Conservation (phyloP, 2,797 vertebrate genomes). For the Xyrichtys novacula region DNA sequence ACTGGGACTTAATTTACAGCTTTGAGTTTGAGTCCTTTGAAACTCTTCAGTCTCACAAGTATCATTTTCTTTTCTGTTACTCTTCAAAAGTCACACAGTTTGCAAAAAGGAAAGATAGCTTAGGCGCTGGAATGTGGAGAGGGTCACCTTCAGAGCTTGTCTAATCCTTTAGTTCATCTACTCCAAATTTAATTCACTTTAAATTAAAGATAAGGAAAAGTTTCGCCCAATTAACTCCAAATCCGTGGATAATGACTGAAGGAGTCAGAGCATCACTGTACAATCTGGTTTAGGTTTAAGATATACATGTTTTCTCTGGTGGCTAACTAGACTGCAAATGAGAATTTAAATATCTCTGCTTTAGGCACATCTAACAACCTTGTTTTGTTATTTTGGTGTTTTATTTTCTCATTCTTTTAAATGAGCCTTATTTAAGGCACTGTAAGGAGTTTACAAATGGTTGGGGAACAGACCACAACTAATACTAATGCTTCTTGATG, state of each 20-base stretch:
- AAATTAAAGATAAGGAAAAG: slow-evolving; percentile 63
- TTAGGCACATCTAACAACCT: neutral
- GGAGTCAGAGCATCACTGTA: slow-evolving; percentile 40
- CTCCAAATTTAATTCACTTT: slow-evolving; percentile 63
- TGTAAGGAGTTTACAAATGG: too few relatives aligned
- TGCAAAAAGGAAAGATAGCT: slow-evolving; percentile 27
- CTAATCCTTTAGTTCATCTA: slow-evolving; percentile 65
- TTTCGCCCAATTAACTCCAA: slow-evolving; percentile 60
- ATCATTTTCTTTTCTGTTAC: slow-evolving; percentile 13
- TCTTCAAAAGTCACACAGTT: slow-evolving; percentile 37
- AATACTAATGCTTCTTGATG: too few relatives aligned
- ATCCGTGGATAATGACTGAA: slow-evolving; percentile 54
- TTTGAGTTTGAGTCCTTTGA: neutral
- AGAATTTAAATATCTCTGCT: slow-evolving; percentile 2
- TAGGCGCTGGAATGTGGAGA: slow-evolving; percentile 4
- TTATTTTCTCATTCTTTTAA: neutral
- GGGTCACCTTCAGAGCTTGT: slow-evolving; percentile 67
- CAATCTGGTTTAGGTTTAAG: slow-evolving; percentile 35
- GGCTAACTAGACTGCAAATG: slow-evolving; percentile 12
- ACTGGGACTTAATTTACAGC: neutral
- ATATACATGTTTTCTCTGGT: slow-evolving; percentile 23
- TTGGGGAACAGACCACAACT: too few relatives aligned
- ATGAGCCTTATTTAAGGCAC: too few relatives aligned
- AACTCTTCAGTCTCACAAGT: neutral
- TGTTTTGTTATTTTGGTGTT: slow-evolving; percentile 1